Evolutionary conservation across 2,797 vertebrate species (phyloP).

Genomic region (Scarus forsteni): DNA sequence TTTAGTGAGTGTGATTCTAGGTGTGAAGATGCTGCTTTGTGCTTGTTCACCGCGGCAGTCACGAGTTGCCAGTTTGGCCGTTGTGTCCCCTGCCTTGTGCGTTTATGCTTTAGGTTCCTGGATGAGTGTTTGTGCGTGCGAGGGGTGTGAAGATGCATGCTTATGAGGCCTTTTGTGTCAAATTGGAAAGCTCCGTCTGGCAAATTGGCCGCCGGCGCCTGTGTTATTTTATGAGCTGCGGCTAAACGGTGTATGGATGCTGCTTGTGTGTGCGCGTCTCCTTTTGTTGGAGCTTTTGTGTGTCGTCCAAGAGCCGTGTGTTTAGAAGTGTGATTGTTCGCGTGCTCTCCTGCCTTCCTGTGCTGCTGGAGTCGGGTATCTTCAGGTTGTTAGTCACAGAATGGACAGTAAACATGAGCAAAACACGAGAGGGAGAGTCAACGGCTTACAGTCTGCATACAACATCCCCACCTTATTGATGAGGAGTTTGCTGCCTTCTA

Average conservation of each 20-base stretch:
- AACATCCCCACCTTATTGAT: constrained; percentile 56
- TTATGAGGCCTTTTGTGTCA: constrained; percentile 58
- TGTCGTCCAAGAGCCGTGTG: constrained; percentile 9
- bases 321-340: constrained; percentile 4
- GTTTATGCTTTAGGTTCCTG: constrained; percentile 11
- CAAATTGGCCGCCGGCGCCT: constrained; percentile 49
- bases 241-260: constrained; percentile 60
- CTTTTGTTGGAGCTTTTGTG: constrained; percentile 22
- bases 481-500: constrained; percentile 35
- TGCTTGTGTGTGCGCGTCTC: constrained; percentile 28
- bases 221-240: constrained; percentile 59
- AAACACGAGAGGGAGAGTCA: constrained; percentile 24
- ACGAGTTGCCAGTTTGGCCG: constrained; percentile 16
- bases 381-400: constrained; percentile 51
- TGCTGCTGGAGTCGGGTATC: constrained; percentile 31
- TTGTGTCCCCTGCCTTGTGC: constrained; percentile 1
- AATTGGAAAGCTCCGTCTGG: constrained; percentile 53
- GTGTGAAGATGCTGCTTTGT: constrained; percentile 29
- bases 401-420: constrained; percentile 19
- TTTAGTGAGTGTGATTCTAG: constrained; percentile 17
- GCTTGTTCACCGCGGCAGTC: constrained; percentile 8
- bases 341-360: constrained; percentile 14
- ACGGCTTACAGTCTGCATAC: constrained; percentile 20
- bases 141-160: constrained; percentile 37
- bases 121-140: constrained; percentile 6